Base-by-base conservation (phyloP, 1,140 invertebrate species). In the Andricus grossulariae region DNA sequence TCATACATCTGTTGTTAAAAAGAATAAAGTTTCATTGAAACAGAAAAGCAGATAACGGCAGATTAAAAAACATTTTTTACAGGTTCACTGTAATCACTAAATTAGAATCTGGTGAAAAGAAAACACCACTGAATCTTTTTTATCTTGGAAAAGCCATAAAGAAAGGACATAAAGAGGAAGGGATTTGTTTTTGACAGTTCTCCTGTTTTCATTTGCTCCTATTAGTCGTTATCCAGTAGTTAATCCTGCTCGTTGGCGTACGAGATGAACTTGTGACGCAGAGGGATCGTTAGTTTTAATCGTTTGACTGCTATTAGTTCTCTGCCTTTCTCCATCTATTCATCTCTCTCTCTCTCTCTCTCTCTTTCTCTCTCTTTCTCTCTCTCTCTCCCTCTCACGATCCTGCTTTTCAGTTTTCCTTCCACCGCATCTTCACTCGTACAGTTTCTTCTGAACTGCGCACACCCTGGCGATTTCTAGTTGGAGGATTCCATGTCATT, bases 251-350 rank as follows among this genome's bases (percentile, higher is more conserved):
- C 55, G 79, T 76, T 72, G 76, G 75, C 52, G 80, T 80, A 39
- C 54, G 76, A 81, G 79, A 79, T 77, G 81, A 85, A 78, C 75
- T 55, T 55, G 76, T 66, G 82, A 82, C 81, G 79, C 84, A 81
- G 81, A 71, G 84, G 81, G 84, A 79, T 85, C 84, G 84, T 85
- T 85, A 85, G 75, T 84, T 84, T 84, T 85, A 84, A 84, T 84
- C 83, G 83, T 84, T 84, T 77, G 80, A 82, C 83, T 84, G 83
- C 80, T 84, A 84, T 84, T 84, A 84, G 80, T 82, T 82, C 83
- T 49, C 39, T 66, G 52, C 66, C 73, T 51, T 19, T 18, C 21
- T 60, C 21, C 39, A 45, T 45, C 39, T 7, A 1, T 11, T 11
- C 39, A 10, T 45, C 39, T 45, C 10, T 45, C 39, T 45, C 0